Conservation (phyloP, 2,888 invertebrate species). For the Taenaris catops region DNA sequence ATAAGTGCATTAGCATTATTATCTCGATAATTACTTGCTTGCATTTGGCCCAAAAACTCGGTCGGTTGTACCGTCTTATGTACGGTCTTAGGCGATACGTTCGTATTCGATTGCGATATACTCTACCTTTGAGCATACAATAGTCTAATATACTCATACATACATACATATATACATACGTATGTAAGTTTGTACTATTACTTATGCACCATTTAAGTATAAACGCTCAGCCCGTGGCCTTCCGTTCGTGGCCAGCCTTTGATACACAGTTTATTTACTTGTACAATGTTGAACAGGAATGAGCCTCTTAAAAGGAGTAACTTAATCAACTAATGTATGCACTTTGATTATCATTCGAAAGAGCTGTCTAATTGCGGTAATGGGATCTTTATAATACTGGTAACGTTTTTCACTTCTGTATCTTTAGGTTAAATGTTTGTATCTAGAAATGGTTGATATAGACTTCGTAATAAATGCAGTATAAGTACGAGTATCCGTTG, state of each 20-base stretch:
- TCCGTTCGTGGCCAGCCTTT: too few species aligned
- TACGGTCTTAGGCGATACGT: conserved; percentile 51
- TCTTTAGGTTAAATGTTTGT: conserved; percentile 20
- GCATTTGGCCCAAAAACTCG: conserved; percentile 66
- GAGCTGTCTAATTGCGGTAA: conserved; percentile 33
- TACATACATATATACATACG: too few species aligned
- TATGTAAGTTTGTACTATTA: conserved; percentile 50
- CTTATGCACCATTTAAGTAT: conserved; percentile 55
- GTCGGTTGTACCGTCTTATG: conserved; percentile 48
- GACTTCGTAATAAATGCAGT: conserved; percentile 14
- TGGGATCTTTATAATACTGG: conserved; percentile 23
- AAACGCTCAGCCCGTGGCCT: conserved; percentile 27
- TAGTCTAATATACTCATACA: too few species aligned
- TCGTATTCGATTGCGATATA: too few species aligned
- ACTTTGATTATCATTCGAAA: conserved; percentile 45
- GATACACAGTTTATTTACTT: conserved; percentile 49
- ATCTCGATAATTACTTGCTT: conserved; percentile 77
- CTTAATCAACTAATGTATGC: conserved; percentile 56
- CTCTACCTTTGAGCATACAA: too few species aligned
- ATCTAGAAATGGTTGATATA: conserved; percentile 13
- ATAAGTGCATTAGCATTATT: conserved; percentile 80
- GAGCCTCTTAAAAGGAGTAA: conserved; percentile 53
- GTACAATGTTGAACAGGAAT: conserved; percentile 43
- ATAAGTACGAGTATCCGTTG: conserved; percentile 19
- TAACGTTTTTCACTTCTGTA: conserved; percentile 28